Conservation (phyloP, 2,113 vertebrate genomes). For the Paramisgurnus dabryanus region DNA sequence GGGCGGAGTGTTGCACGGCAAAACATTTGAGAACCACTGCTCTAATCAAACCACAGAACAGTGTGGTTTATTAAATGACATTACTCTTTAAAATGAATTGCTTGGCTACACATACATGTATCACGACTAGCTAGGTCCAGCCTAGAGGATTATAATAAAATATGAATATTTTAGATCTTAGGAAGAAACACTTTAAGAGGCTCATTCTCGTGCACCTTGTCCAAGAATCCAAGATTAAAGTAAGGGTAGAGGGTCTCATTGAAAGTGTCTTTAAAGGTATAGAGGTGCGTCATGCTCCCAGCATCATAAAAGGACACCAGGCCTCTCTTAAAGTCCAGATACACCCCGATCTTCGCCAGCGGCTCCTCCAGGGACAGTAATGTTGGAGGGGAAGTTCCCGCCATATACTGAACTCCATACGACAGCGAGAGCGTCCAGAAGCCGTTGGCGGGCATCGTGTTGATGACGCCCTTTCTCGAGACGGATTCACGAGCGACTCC, state of each 20-base stretch:
- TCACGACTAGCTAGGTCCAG: not conserved
- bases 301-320: conserved; percentile 81
- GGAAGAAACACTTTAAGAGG: conserved; percentile 80
- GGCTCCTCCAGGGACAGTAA: conserved; percentile 74
- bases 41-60: too few species aligned
- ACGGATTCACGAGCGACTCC: conserved; percentile 78
- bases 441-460: conserved; percentile 75
- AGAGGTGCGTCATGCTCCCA: conserved; percentile 78
- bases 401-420: conserved; percentile 80
- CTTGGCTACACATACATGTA: not conserved
- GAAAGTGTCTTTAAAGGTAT: conserved; percentile 77
- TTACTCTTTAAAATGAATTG: not conserved
- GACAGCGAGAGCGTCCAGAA: conserved; percentile 82
- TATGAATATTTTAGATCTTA: conserved; percentile 68
- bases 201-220: conserved; percentile 80
- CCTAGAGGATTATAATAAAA: not conserved
- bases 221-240: conserved; percentile 78
- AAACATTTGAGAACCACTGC: too few species aligned
- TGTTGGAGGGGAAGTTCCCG: conserved; percentile 75
- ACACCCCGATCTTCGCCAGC: conserved; percentile 73
- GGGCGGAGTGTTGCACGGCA: too few species aligned
- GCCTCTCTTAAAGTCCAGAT: conserved; percentile 79
- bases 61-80: too few species aligned
- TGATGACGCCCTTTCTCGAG: conserved; percentile 78
- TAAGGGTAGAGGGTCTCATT: conserved; percentile 77